Evolutionary conservation across 2,888 invertebrate genomes (phyloP).

Genomic region (Serrognathus titanus): DNA sequence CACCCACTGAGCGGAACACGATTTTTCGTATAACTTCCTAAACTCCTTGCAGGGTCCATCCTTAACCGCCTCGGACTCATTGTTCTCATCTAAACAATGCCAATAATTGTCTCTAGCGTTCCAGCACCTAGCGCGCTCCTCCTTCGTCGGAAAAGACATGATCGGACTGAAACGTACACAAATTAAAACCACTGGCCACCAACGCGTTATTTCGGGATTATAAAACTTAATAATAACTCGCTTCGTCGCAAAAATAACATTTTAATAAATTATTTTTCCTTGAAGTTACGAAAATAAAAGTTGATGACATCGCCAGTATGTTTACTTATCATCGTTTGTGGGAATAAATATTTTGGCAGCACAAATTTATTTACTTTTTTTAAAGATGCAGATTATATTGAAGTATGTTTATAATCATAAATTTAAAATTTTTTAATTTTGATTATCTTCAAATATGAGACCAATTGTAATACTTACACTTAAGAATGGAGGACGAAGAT

Average conservation of each 20-base stretch:
- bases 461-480: too few relatives aligned
- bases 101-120: slow-evolving; percentile 80
- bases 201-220: slow-evolving; percentile 7
- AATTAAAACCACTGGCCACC: too few relatives aligned
- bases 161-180: slow-evolving; percentile 2
- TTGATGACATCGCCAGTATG: background rate
- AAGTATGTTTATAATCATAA: too few relatives aligned
- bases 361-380: too few relatives aligned
- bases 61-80: slow-evolving; percentile 55
- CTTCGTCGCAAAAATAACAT: slow-evolving; percentile 19
- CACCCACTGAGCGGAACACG: slow-evolving; percentile 84
- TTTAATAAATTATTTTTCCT: slow-evolving; percentile 19
- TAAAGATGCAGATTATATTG: too few relatives aligned
- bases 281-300: slow-evolving; percentile 21
- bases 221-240: slow-evolving; percentile 11
- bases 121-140: slow-evolving; percentile 81
- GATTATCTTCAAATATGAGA: too few relatives aligned
- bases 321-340: background rate
- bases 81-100: slow-evolving; percentile 76
- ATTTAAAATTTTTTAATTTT: too few relatives aligned
- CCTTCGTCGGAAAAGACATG: slow-evolving; percentile 81
- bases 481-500: too few relatives aligned
- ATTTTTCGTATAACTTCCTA: slow-evolving; percentile 70
- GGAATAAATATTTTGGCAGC: too few relatives aligned
- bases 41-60: slow-evolving; percentile 63